Base-by-base conservation (phyloP, 2,797 vertebrate species). In the Rhinophrynus dorsalis region DNA sequence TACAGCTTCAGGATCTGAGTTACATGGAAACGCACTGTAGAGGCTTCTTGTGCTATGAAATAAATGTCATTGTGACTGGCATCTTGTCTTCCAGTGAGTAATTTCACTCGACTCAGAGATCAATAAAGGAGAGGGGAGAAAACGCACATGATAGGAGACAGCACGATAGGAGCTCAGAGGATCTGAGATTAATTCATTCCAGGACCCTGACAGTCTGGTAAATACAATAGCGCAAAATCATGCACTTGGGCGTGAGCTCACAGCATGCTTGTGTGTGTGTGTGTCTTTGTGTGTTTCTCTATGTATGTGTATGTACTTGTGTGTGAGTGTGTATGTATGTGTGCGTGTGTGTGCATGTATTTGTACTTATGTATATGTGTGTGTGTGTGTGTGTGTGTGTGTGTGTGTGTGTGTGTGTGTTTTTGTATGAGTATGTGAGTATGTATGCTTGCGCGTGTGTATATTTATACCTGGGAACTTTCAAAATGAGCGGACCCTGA, bases 61-160 rank as follows among this genome's bases (percentile, higher is more conserved):
- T 86, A 88, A 90, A 90, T 88, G 85, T 88, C 88, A 88, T 86
- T 88, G 85, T 88, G 81, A 86, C 86, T 87, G 86, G 84, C 87
- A 85, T 88, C 83, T 81, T 83, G 83, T 83, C 81, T 85, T 86
- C 83, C 79, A 84, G 83, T 76, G 27, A 90, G 85, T 89, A 81
- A 89, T 90, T 90, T 45, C 42, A 2, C 45, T 13, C 17, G 1
- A 3, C 6, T 5, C 2, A 13, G 3, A 23, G 12, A 48, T 48
- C 21, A 20, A 47, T 47, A 47, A 1, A 5, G 10, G 44, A 8
- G 21, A 18, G 44, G 11, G 44, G 18, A 42, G 17, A 18, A 42
- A 30, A 42, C 40, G 3, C 5, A 38, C 4, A 48, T 24, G 7
- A n/a, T n/a, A n/a, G n/a, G n/a, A 45, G 42, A 42, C 3, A 2